Conservation (phyloP, 2,888 invertebrate genomes). For the Drosophila borealis region DNA sequence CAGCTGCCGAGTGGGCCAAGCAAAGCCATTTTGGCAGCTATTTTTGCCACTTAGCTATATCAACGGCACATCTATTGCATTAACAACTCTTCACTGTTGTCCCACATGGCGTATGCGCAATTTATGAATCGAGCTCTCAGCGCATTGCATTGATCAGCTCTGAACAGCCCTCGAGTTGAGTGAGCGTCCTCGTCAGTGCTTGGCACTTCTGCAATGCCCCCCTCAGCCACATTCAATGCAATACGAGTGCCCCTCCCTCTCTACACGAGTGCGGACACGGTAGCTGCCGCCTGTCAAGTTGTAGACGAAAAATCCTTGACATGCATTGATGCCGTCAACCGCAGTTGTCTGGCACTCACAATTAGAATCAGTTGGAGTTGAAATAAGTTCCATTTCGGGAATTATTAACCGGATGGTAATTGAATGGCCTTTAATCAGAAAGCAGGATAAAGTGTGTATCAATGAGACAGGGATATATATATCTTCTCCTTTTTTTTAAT, state of each 20-base stretch:
- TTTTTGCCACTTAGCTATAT: slow-evolving; percentile 49
- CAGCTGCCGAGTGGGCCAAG: slow-evolving; percentile 34
- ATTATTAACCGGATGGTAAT: not conserved
- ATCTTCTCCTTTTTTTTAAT: no score
- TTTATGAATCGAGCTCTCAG: slow-evolving; percentile 25
- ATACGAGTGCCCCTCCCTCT: not conserved
- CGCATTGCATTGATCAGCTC: slow-evolving; percentile 36
- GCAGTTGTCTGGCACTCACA: slow-evolving; percentile 27
- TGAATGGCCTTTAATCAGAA: not conserved
- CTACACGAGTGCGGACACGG: not conserved
- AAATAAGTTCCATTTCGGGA: not conserved
- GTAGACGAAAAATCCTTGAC: slow-evolving; percentile 17
- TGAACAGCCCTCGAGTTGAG: slow-evolving; percentile 28
- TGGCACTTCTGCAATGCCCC: slow-evolving; percentile 16
- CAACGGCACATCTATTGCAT: slow-evolving; percentile 44
- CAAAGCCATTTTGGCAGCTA: slow-evolving; percentile 34
- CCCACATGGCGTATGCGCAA: slow-evolving; percentile 50
- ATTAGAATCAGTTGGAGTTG: slow-evolving; percentile 34
- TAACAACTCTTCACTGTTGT: slow-evolving; percentile 32
- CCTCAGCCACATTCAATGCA: not conserved
- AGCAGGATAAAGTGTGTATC: not conserved
- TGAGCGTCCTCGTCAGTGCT: slow-evolving; percentile 10
- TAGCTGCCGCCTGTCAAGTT: not conserved
- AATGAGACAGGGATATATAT: not conserved
- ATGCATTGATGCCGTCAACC: slow-evolving; percentile 22